Base-by-base conservation (phyloP, 2,797 vertebrate species). In the Hypotaenidia okinawae region DNA sequence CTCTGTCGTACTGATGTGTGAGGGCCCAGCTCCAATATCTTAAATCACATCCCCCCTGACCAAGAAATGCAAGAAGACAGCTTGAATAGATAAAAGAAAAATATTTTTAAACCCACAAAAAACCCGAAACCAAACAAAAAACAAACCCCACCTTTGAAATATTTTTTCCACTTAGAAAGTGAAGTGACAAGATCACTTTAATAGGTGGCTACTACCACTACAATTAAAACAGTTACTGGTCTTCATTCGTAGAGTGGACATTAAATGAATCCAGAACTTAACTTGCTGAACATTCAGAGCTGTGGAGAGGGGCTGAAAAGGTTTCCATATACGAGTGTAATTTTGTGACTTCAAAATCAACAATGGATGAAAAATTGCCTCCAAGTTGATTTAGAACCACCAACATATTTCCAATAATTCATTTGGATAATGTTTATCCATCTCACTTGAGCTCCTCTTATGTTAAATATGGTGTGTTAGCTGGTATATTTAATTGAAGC, bases 401-500 rank as follows among this genome's bases (percentile, higher is more conserved):
- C 41, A 82, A 79, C 35, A 13, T 85, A 74, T 90, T 95, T 93
- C 84, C 22, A 84, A 35, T 63, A 80, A 72, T 77, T 79, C 35
- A 78, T 88, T 93, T 93, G 55, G 69, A 79, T 58, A 79, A 84
- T 86, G 47, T 93, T 95, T 94, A 75, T 69, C 69, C 87, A 91
- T 81, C 62, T 96, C 58, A 43, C 66, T 82, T 81, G 66, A 92
- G 73, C 58, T 89, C 77, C 84, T 92, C 43, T 87, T 84, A 30
- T 82, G 79, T 77, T 84, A 92, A 83, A 67, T 68, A 77, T 28
- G 79, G 78, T 93, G 69, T 81, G 83, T 78, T 90, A 91, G 54
- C 51, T 93, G 47, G 62, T 95, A 52, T 91, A 84, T 95, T 95
- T 94, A 95, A 91, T 73, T 32, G 59, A 88, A 94, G 58, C 61